These are phyloP conservation scores for Psittacus erithacus DNA, from an alignment of 2,113 vertebrate genomes.

Conservation along the genomic window DNA sequence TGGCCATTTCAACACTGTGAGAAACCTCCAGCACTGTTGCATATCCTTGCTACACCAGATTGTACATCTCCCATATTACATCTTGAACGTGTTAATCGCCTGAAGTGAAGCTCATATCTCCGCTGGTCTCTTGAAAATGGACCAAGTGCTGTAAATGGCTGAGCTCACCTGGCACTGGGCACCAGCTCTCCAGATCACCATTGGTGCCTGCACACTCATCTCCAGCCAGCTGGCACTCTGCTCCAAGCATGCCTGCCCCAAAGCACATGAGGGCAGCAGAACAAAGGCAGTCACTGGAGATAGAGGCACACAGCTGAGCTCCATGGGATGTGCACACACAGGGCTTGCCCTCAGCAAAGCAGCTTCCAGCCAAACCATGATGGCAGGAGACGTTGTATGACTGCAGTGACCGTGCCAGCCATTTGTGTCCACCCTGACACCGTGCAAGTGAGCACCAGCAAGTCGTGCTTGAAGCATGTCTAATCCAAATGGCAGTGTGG, in stretches of 20 bases:
- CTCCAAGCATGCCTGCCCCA: background rate
- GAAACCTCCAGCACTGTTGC: background rate
- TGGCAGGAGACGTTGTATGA: fast-evolving
- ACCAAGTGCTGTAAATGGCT: background rate
- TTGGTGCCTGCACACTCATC: fast-evolving
- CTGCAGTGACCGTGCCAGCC: fast-evolving
- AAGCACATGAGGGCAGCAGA: background rate
- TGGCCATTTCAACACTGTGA: background rate
- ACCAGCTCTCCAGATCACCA: background rate
- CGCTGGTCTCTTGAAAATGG: background rate
- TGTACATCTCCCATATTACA: fast-evolving
- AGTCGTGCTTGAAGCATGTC: background rate
- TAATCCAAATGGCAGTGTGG: background rate
- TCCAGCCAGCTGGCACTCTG: background rate
- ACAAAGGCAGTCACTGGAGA: background rate
- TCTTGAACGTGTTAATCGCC: background rate
- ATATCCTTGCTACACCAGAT: background rate
- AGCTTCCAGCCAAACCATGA: background rate
- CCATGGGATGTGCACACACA: background rate
- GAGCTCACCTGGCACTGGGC: background rate
- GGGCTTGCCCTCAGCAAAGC: background rate
- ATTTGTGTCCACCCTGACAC: background rate
- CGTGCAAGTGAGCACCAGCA: background rate
- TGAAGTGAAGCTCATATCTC: background rate
- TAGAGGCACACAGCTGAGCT: background rate